Base-by-base conservation (phyloP, 2,797 vertebrate genomes). In the Champsocephalus esox region DNA sequence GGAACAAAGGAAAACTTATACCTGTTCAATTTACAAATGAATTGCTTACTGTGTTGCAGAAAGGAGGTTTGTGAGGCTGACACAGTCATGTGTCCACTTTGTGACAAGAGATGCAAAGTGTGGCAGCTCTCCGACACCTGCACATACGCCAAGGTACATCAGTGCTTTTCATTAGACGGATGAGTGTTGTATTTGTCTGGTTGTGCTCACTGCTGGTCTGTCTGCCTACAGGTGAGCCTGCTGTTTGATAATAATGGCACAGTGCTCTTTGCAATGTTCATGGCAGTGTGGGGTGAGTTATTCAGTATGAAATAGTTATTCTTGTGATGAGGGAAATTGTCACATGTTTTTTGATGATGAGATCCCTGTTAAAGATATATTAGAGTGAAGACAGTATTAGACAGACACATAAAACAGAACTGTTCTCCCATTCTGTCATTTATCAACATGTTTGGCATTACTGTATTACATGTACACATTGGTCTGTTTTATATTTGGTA, bases 281-380 rank as follows among this genome's bases (percentile, higher is more conserved):
- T 98, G 97, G 97, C 98, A 0, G 81, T 99, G 67, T 99, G 98
- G 98, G 97, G 98, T 99, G 93, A 94, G 97, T 96, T 84, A 38
- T 28, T 28, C 28, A 28, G 6, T 28, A 43, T 59, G 13, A 63
- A 11, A 51, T 54, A 12, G 11, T 34, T 54, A 17, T 48, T 65
- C 44, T 52, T 48, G 9, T 51, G 12, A 16, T 64, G n/a, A 64
- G 41, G 32, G 50, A 73, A 50, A 28, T 41, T 43, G 13, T 41
- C 3, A 13, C 62, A 14, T 9, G 8, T 66, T 52, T 38, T 63
- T 73, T 5, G 63, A 14, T 45, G 68, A 41, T 59, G 28, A 67
- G 21, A 63, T 70, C 41, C 9, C n/a, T 14, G 41, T 72, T 76
- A 43, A 65, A 44, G 3, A 50, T 21, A 43, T 13, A 60, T 14